These are phyloP conservation scores for Tinea trinotella DNA, from an alignment of 2,888 invertebrate genomes.

Conservation along the genomic window DNA sequence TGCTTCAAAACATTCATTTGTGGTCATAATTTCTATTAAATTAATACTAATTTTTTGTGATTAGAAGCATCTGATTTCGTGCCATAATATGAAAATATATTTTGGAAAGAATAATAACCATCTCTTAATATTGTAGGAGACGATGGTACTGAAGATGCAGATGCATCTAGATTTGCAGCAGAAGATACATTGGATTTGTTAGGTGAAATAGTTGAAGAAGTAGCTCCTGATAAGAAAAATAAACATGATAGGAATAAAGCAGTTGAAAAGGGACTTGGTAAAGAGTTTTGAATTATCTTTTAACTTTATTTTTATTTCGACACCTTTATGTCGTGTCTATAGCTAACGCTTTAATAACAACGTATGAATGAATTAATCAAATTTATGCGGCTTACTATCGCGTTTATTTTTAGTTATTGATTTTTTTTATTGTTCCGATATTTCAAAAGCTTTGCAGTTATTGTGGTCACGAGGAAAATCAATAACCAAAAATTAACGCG, in stretches of 20 bases:
- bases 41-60: not conserved
- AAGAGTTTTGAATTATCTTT: slow-evolving; percentile 19
- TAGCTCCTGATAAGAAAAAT: slow-evolving; percentile 26
- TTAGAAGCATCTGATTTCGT: not conserved
- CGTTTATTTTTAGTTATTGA: too few species aligned
- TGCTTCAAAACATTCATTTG: too few species aligned
- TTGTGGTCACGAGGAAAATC: too few species aligned
- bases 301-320: too few species aligned
- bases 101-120: not conserved
- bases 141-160: slow-evolving; percentile 39
- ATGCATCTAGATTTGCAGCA: slow-evolving; percentile 55
- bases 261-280: slow-evolving; percentile 51
- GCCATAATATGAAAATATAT: not conserved
- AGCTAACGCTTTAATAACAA: too few species aligned
- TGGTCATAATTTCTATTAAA: too few species aligned
- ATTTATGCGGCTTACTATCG: too few species aligned
- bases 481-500: too few species aligned
- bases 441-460: too few species aligned
- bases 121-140: slow-evolving; percentile 28
- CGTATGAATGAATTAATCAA: too few species aligned
- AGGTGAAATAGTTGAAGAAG: slow-evolving; percentile 47
- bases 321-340: not conserved
- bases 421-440: too few species aligned
- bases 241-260: slow-evolving; percentile 28
- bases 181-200: slow-evolving; percentile 54